Percentiles rank a stretch among this genome's conserved stretches.
These are phyloP conservation scores for Genyomyrus donnyi DNA, from an alignment of 2,113 vertebrate genomes.

Conservation along the genomic window DNA sequence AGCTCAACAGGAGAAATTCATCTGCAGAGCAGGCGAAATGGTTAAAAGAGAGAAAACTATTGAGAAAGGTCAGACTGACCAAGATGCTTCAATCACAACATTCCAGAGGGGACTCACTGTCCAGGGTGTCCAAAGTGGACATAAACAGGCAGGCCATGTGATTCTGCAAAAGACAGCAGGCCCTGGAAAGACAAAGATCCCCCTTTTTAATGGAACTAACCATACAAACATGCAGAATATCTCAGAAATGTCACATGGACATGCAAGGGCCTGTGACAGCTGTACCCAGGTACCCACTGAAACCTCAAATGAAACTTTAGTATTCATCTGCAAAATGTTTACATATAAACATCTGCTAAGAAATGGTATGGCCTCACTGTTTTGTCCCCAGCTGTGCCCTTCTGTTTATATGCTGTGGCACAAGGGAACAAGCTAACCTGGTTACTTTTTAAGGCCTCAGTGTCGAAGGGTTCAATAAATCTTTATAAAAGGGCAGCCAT, in stretches of 20 bases:
- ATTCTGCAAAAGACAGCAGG: constrained; percentile 75
- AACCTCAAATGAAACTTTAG: background rate
- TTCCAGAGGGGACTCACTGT: constrained; percentile 57
- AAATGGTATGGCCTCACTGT: background rate
- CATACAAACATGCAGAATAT: background rate
- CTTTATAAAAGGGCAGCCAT: constrained; percentile 23
- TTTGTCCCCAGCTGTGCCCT: background rate
- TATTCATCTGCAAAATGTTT: background rate
- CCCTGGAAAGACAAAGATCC: constrained; percentile 59
- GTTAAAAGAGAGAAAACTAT: background rate
- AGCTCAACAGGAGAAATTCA: background rate
- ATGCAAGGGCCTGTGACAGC: background rate
- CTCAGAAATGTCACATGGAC: background rate
- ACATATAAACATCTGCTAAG: background rate
- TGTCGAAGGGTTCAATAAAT: constrained; percentile 7
- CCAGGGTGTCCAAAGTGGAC: constrained; percentile 71
- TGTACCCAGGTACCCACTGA: background rate
- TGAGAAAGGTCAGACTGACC: background rate
- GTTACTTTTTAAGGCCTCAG: background rate
- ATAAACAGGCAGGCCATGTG: constrained; percentile 57
- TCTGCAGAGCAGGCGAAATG: background rate
- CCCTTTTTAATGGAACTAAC: background rate
- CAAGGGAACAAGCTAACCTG: background rate
- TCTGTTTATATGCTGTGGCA: background rate
- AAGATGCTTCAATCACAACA: background rate